Evolutionary conservation across 2,888 invertebrate species (phyloP).

Genomic region (Noctua comes): DNA sequence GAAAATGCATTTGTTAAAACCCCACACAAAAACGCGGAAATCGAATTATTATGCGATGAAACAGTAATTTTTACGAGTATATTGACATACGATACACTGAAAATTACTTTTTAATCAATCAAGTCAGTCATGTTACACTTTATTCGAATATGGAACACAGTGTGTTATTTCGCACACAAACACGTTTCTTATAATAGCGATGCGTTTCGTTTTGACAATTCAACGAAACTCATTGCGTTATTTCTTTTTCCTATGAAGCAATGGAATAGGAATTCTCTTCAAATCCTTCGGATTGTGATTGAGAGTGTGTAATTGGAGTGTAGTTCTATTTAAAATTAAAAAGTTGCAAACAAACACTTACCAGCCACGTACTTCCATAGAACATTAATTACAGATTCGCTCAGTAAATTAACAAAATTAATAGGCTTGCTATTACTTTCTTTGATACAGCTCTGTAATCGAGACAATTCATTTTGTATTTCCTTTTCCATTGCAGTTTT

Average conservation of each 20-base stretch:
- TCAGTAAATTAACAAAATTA: conserved; percentile 88
- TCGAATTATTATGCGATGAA: background rate
- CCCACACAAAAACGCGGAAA: background rate
- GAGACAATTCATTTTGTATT: conserved; percentile 90
- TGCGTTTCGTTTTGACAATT: background rate
- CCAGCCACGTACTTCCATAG: conserved; percentile 93
- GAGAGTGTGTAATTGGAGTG: background rate
- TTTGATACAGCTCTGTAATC: conserved; percentile 86
- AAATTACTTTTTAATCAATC: conserved; percentile 7
- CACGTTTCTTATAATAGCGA: background rate
- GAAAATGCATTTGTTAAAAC: background rate
- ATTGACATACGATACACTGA: background rate
- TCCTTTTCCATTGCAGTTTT: conserved; percentile 91
- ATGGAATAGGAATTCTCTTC: background rate
- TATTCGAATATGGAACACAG: background rate
- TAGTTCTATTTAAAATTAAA: background rate
- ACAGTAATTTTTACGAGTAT: background rate
- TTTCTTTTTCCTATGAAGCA: background rate
- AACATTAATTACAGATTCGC: conserved; percentile 92
- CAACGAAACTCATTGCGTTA: background rate
- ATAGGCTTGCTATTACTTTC: conserved; percentile 79
- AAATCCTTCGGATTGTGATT: background rate
- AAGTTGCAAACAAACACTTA: conserved; percentile 52
- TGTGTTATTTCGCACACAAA: background rate
- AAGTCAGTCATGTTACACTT: background rate